Base-by-base conservation (phyloP, 2,888 invertebrate species). In the Clivina fossor region DNA sequence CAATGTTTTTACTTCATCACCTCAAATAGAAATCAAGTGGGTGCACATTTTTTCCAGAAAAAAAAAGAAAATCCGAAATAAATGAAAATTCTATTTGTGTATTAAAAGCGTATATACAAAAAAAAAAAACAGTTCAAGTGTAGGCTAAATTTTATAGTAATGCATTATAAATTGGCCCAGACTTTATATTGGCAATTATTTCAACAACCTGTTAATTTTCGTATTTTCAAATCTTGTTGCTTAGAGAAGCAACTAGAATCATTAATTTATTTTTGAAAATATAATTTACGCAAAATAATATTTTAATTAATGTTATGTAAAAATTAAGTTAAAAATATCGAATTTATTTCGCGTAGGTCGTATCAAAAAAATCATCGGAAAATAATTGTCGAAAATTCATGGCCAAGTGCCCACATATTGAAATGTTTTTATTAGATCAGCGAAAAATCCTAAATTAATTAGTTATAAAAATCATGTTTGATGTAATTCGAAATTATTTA, bases 71-170 rank as follows among this genome's bases (percentile, higher is more conserved):
- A n/a, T n/a, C n/a, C n/a, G n/a, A n/a, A n/a, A n/a, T n/a, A n/a
- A n/a, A n/a, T n/a, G n/a, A n/a, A 22, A 50, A 38, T 19, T 38
- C 28, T 38, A 50, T 40, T 50, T 47, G 28, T 48, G 48, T 24
- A 48, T 26, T 48, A 15, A n/a, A 37, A 4, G 26, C 48, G 48
- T 48, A 37, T n/a, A n/a, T n/a, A n/a, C n/a, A n/a, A n/a, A n/a
- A n/a, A n/a, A n/a, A n/a, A 26, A 48, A 48, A 48, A 24, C 48
- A 37, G 35, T 48, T 37, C 48, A 48, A 35, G 38, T 24, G 44
- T 44, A 44, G 16, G 44, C 15, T 44, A 44, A 16, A 44, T 44
- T 35, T 47, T 47, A 47, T 47, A 35, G 35, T 35, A 47, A 33
- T 47, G 35, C 47, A 35, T 13, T 35, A 15, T 35, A 33, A 47